A percentile compares a stretch with the other conserved stretches of the same genome.
Evolutionary conservation across 2,113 vertebrate species (phyloP).

Genomic region (Lutjanus erythropterus): DNA sequence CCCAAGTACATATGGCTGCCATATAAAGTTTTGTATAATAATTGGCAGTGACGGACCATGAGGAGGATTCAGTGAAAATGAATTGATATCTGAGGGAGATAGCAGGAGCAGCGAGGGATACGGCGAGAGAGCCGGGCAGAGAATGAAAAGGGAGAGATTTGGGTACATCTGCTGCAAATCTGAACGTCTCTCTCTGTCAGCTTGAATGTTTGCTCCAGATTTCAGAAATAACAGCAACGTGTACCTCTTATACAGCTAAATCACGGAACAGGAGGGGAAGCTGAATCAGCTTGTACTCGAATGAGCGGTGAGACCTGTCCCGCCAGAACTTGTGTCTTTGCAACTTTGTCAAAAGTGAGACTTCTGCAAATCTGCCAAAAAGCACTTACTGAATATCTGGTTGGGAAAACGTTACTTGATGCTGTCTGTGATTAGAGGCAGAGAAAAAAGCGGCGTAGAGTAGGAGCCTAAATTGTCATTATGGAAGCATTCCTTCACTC

Average conservation of each 20-base stretch:
- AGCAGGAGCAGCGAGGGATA: background rate
- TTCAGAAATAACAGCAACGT: constrained; percentile 45
- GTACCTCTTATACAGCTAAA: constrained; percentile 30
- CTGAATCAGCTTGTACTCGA: constrained; percentile 52
- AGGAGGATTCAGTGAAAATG: constrained; percentile 51
- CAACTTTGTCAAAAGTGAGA: constrained; percentile 6
- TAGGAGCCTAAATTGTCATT: background rate
- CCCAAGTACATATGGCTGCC: constrained; percentile 69
- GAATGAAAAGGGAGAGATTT: constrained; percentile 15
- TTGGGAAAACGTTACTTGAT: background rate
- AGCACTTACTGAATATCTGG: constrained; percentile 5
- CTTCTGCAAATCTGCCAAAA: constrained; percentile 32
- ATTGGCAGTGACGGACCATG: constrained; percentile 59
- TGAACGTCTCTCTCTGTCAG: constrained; percentile 19
- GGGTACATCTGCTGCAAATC: constrained; percentile 47
- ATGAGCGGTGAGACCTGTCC: constrained; percentile 32
- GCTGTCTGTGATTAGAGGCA: constrained; percentile 4
- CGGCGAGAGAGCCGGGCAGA: background rate
- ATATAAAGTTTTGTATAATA: constrained; percentile 75
- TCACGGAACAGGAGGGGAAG: constrained; percentile 27
- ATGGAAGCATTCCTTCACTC: background rate
- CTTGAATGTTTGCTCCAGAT: constrained; percentile 53
- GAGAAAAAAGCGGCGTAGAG: background rate
- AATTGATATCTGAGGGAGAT: constrained; percentile 53
- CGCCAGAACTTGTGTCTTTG: constrained; percentile 37